Evolutionary conservation across 2,888 invertebrate species (phyloP).

Genomic region (Ectemnius continuus): DNA sequence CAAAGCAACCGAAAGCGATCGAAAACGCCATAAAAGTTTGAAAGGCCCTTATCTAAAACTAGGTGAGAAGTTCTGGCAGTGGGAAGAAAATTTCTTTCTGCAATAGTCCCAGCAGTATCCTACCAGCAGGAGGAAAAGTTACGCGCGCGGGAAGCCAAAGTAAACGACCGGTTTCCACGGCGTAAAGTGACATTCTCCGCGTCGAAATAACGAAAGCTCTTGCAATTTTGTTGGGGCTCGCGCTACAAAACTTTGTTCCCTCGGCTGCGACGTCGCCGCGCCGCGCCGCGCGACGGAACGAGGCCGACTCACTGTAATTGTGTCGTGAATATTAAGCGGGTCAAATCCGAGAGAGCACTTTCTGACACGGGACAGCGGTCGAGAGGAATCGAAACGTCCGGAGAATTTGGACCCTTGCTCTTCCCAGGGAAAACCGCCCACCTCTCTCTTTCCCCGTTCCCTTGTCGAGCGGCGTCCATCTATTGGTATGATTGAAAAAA

Average conservation of each 20-base stretch:
- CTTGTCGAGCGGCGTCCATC: not conserved
- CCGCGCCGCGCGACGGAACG: not conserved
- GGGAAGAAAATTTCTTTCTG: too few species aligned
- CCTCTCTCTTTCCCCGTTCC: not conserved
- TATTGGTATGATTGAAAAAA: constrained; percentile 2
- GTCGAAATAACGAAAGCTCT: not conserved
- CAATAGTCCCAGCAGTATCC: too few species aligned
- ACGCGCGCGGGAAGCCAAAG: too few species aligned
- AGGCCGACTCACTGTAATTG: constrained; percentile 3
- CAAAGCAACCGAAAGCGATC: too few species aligned
- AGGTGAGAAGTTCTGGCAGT: too few species aligned
- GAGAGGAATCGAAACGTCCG: not conserved
- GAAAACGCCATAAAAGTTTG: too few species aligned
- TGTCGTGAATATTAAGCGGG: constrained; percentile 13
- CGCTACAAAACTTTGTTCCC: constrained; percentile 6
- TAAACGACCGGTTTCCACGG: not conserved
- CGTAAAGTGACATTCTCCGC: constrained; percentile 6
- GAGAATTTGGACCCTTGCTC: not conserved
- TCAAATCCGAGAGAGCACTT: constrained; percentile 2
- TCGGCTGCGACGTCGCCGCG: too few species aligned
- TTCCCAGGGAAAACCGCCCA: not conserved
- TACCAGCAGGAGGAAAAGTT: too few species aligned
- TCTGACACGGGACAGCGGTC: not conserved
- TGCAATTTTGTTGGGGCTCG: not conserved
- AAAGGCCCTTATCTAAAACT: too few species aligned